These are phyloP conservation scores for Heliothis virescens DNA, from an alignment of 1,140 invertebrate species.

Conservation along the genomic window DNA sequence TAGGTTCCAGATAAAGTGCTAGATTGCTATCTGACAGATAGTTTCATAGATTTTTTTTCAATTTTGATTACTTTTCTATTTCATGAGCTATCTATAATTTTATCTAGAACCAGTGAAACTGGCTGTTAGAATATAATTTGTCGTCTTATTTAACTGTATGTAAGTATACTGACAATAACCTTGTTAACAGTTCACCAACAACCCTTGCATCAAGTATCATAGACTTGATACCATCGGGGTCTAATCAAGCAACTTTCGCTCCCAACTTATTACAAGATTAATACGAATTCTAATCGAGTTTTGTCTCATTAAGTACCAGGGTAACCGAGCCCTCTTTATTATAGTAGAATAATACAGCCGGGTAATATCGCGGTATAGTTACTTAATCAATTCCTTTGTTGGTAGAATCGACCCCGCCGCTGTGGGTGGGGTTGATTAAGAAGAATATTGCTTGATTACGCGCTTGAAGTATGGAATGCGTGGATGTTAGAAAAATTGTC, in stretches of 20 bases:
- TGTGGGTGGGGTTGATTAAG: conserved; percentile 85
- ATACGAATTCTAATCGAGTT: conserved; percentile 85
- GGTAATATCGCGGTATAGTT: conserved; percentile 85
- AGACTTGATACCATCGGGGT: conserved; percentile 52
- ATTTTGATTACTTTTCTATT: no score
- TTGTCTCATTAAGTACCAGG: conserved; percentile 85
- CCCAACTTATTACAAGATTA: conserved; percentile 77
- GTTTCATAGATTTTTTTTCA: no score
- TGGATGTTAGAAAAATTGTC: conserved; percentile 63
- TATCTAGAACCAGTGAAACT: no score
- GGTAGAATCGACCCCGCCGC: conserved; percentile 80
- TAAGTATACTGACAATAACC: neutral
- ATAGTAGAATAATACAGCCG: conserved; percentile 82
- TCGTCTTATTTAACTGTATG: no score
- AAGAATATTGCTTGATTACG: conserved; percentile 86
- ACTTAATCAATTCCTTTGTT: conserved; percentile 86
- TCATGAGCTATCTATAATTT: no score
- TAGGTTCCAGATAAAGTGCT: no score
- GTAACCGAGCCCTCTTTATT: conserved; percentile 85
- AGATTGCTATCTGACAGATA: no score
- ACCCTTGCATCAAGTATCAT: conserved; percentile 32
- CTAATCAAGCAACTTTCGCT: conserved; percentile 70
- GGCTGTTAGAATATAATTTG: no score
- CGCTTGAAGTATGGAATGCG: conserved; percentile 80
- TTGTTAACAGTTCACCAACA: conserved; percentile 8